Base-by-base conservation (phyloP, 2,888 invertebrate species). In the Notocelia uddmanniana region DNA sequence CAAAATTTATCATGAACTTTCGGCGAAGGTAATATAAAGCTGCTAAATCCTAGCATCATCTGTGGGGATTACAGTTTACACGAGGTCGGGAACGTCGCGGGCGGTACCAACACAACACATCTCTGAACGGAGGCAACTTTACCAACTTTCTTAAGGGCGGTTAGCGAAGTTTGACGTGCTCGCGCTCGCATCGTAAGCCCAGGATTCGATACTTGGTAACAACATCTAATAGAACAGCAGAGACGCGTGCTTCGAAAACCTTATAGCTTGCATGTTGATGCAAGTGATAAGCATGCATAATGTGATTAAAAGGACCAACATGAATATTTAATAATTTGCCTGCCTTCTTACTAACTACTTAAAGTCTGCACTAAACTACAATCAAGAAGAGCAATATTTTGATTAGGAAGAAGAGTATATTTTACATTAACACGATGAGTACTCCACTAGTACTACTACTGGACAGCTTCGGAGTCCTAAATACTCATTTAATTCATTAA, bases 131-230 rank as follows among this genome's bases (percentile, higher is more conserved):
- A 90, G 88, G 84, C 85, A 91, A 93, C 90, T 92, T 92, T 83
- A 77, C 81, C 87, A 93, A 93, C 88, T 93, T 92, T 91, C 91
- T 89, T 92, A 90, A 91, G 90, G 90, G 88, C 89, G 91, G 92
- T 92, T 92, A 88, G 87, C 85, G 83, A 92, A 93, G 90, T 93
- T 93, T 88, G 92, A 90, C 91, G 89, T 91, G 89, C 90, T 89
- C 90, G 89, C 89, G 89, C 88, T 87, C 80, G 82, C 85, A 87
- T 86, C 87, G 86, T 92, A 92, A 93, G 91, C 92, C 89, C 83
- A 85, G 90, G 91, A 89, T 91, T 86, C 88, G 84, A 90, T 90
- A 90, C 89, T 91, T 87, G 81, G 86, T 84, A 89, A 89, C 85
- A 87, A 88, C 84, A 86, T 86, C 87, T 83, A 86, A 89, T 89